Evolutionary conservation across 2,113 vertebrate genomes (phyloP), one percentile per base, ranked within the genome.

Genomic region (Seriola quinqueradiata): DNA sequence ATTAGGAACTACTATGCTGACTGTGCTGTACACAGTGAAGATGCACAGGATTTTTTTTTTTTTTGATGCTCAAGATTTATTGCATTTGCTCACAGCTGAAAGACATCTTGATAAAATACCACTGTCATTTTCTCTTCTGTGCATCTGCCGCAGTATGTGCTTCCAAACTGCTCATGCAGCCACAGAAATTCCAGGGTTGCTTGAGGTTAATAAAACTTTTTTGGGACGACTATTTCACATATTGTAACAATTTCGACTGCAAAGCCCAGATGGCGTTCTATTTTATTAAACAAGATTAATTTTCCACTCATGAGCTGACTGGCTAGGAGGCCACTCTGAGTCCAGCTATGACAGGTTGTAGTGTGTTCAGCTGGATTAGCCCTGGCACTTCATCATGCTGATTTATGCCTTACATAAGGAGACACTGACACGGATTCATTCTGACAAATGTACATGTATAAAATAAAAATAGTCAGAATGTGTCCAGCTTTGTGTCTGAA

Each of bases 251-350:
- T 93, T 88, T 92, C 69, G 75, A 89, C 87, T 52, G 66, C 77
- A 72, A 82, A 86, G 80, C 84, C 86, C 92, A 94, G 90, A 92
- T 92, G 91, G 83, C 3, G 69, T 83, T 88, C 58, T 77, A 75
- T 92, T 89, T 90, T 92, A 92, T 91, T 90, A 89, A 91, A 89
- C 64, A 81, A 90, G 90, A 94, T 87, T 84, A 86, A 92, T 92
- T 93, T 93, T 93, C 92, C 91, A 89, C 79, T 89, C 79, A 66
- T 73, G 82, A 73, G 74, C 60, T 80, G 87, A 81, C 79, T 76
- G 82, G 81, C 81, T 75, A 81, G 69, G 81, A 90, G 77, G 87
- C 81, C 65, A 11, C 64, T 82, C 75, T n/a, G 8, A 11, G 72
- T 90, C 88, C 92, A 81, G 70, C 80, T 68, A 83, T 89, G 92